A percentile compares a stretch with the other conserved stretches of the same genome.
Evolutionary conservation across 2,888 invertebrate species (phyloP).

Genomic region (Zaprionus obscuricornis): DNA sequence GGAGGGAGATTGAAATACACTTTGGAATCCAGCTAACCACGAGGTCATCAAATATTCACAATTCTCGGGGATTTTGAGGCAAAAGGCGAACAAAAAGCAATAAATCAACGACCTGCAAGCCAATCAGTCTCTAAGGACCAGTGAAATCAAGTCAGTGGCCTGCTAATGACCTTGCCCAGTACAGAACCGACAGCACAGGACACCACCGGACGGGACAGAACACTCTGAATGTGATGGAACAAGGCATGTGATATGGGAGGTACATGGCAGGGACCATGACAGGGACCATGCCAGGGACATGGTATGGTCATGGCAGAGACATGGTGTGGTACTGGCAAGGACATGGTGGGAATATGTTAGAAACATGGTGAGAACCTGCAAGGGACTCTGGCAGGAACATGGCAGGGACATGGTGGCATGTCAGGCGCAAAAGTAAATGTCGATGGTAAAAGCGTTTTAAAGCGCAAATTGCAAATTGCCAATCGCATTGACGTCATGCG

Average conservation of each 20-base stretch:
- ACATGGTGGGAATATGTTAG: no score
- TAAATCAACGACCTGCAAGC: slow-evolving; percentile 47
- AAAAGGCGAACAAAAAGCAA: slow-evolving; percentile 15
- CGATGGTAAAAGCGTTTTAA: slow-evolving; percentile 31
- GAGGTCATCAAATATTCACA: slow-evolving; percentile 18
- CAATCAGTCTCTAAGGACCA: slow-evolving; percentile 39
- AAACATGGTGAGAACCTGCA: no score
- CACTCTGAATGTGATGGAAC: no score
- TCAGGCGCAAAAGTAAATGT: slow-evolving; percentile 3
- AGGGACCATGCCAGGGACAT: no score
- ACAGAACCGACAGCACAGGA: no score
- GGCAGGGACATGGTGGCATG: neutral
- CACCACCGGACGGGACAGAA: neutral
- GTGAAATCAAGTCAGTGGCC: slow-evolving; percentile 47
- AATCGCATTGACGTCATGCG: slow-evolving; percentile 62
- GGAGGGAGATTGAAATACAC: no score
- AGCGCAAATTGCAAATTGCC: slow-evolving; percentile 44
- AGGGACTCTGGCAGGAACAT: no score
- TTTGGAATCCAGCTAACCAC: no score
- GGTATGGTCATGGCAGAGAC: no score
- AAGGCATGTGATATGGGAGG: no score
- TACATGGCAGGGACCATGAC: no score
- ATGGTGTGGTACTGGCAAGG: no score
- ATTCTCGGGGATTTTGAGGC: neutral
- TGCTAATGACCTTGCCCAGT: slow-evolving; percentile 42